Conservation (phyloP, 2,888 invertebrate genomes). For the Heliconius sara region DNA sequence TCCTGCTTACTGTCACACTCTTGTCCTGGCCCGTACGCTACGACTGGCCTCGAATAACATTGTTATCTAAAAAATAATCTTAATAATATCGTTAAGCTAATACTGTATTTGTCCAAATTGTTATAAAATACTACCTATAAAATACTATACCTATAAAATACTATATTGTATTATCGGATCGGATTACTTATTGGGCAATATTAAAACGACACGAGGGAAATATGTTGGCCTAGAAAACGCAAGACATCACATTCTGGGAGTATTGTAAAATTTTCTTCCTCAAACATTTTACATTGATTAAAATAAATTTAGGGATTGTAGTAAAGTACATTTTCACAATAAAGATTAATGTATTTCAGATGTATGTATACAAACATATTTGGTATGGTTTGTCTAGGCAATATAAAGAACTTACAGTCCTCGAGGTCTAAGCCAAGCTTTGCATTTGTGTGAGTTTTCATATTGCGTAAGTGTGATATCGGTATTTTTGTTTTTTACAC, state of each 20-base stretch:
- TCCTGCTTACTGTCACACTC: too few relatives aligned
- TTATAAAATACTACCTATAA: conserved; percentile 45
- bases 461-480: too few relatives aligned
- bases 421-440: too few relatives aligned
- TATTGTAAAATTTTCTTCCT: conserved; percentile 15
- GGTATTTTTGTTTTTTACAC: too few relatives aligned
- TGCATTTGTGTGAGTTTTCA: too few relatives aligned
- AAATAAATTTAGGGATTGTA: neutral
- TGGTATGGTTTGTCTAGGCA: too few relatives aligned
- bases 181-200: conserved; percentile 70
- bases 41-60: neutral
- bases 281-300: neutral
- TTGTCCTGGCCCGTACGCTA: too few relatives aligned
- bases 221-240: conserved; percentile 63
- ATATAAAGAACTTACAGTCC: too few relatives aligned
- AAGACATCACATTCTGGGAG: conserved; percentile 37
- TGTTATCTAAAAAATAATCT: conserved; percentile 7
- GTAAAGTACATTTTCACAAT: too few relatives aligned
- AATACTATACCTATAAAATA: conserved; percentile 21
- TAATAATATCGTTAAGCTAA: conserved; percentile 28
- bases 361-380: too few relatives aligned
- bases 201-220: conserved; percentile 73
- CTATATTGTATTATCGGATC: conserved; percentile 57
- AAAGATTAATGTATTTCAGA: too few relatives aligned
- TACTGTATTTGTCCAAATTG: conserved; percentile 35